These are phyloP conservation scores for Anarsia innoxiella DNA, from an alignment of 2,888 invertebrate genomes.

Conservation along the genomic window DNA sequence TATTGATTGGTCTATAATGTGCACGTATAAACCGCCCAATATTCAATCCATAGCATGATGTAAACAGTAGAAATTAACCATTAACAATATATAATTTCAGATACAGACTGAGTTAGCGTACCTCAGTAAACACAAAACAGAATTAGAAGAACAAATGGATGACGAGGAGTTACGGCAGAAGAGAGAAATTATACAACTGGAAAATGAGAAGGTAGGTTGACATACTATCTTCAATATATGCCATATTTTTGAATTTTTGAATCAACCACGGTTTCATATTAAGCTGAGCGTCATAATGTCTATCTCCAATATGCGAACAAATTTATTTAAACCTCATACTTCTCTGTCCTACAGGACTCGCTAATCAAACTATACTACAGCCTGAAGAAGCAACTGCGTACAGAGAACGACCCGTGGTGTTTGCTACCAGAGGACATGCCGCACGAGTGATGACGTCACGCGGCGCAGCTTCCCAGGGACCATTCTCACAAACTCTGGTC, in stretches of 20 bases:
- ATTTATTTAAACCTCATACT: background rate
- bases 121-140: slow-evolving; percentile 84
- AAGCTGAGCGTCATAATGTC: background rate
- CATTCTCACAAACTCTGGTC: too few species aligned
- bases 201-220: slow-evolving; percentile 81
- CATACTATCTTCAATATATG: background rate
- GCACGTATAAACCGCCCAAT: too few species aligned
- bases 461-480: too few species aligned
- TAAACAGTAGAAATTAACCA: too few species aligned
- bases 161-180: slow-evolving; percentile 74
- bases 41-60: too few species aligned
- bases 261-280: background rate
- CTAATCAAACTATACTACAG: slow-evolving; percentile 79
- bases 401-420: slow-evolving; percentile 71
- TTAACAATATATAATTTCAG: too few species aligned
- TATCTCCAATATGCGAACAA: background rate
- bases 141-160: slow-evolving; percentile 80
- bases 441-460: slow-evolving; percentile 50
- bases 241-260: background rate
- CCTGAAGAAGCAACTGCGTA: slow-evolving; percentile 77
- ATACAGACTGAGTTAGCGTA: slow-evolving; percentile 89
- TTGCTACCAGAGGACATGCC: slow-evolving; percentile 64
- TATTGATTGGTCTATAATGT: too few species aligned
- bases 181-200: slow-evolving; percentile 78
- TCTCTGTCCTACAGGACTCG: slow-evolving; percentile 73